Conservation (phyloP, 1,140 invertebrate genomes). For the Drosophila malerkotliana region DNA sequence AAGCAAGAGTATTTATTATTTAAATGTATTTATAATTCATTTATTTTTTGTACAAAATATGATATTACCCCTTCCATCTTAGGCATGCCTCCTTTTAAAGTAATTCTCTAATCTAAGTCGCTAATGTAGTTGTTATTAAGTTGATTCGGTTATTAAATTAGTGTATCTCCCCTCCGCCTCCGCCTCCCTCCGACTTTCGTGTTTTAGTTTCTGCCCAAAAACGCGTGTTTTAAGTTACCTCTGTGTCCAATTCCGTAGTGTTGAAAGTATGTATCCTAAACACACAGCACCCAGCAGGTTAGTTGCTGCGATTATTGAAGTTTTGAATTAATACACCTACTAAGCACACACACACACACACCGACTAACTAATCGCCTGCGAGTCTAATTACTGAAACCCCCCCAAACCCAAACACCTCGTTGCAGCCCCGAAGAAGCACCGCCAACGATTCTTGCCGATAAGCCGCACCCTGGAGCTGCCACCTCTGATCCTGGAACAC, state of each 20-base stretch:
- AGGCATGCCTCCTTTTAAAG: neutral
- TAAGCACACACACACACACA: slow-evolving; percentile 17
- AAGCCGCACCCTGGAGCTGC: neutral
- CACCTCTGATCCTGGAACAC: slow-evolving; percentile 59
- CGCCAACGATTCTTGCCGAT: neutral
- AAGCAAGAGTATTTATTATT: neutral
- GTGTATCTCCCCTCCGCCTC: neutral
- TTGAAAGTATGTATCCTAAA: slow-evolving; percentile 27
- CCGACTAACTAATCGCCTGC: slow-evolving; percentile 17
- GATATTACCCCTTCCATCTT: neutral
- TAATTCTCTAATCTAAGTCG: neutral
- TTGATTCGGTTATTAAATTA: neutral
- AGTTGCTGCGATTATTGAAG: slow-evolving; percentile 21
- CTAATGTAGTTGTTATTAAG: slow-evolving; percentile 2
- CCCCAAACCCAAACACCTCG: slow-evolving; percentile 26
- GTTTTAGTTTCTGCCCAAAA: neutral
- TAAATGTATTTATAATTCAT: neutral
- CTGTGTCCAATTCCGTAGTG: slow-evolving; percentile 25
- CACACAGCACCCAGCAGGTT: slow-evolving; percentile 29
- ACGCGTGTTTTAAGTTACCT: slow-evolving; percentile 28
- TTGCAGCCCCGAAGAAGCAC: slow-evolving; percentile 42
- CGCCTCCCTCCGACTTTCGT: slow-evolving; percentile 7
- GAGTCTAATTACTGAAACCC: slow-evolving; percentile 7
- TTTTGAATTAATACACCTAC: slow-evolving; percentile 4
- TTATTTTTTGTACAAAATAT: neutral